Evolutionary conservation across 1,140 invertebrate species (phyloP).

Genomic region (Drosophila truncata): DNA sequence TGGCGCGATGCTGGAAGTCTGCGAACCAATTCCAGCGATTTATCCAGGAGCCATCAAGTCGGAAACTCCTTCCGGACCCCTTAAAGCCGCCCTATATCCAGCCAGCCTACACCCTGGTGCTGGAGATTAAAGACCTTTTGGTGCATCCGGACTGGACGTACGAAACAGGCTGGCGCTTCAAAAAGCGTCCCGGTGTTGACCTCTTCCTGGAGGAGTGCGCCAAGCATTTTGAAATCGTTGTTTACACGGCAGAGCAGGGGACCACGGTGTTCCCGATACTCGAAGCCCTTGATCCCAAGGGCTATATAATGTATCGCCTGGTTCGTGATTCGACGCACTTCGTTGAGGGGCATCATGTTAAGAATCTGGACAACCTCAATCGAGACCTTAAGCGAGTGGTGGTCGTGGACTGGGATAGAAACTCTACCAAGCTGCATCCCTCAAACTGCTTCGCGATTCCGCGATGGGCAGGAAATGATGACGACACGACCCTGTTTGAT

Average conservation of each 20-base stretch:
- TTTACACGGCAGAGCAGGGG: conserved; percentile 97
- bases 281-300: conserved; percentile 96
- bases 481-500: conserved; percentile 95
- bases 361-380: conserved; percentile 97
- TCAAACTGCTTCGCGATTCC: conserved; percentile 95
- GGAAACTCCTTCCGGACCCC: conserved; percentile 97
- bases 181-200: conserved; percentile 98
- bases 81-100: conserved; percentile 96
- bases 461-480: conserved; percentile 97
- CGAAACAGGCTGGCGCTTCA: conserved; percentile 93
- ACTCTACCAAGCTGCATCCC: conserved; percentile 94
- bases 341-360: conserved; percentile 97
- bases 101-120: conserved; percentile 97
- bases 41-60: conserved; percentile 97
- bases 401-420: conserved; percentile 97
- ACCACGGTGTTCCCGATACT: conserved; percentile 97
- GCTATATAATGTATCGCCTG: conserved; percentile 94
- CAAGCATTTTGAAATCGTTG: conserved; percentile 97
- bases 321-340: conserved; percentile 98
- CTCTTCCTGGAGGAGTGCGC: conserved; percentile 96
- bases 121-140: conserved; percentile 98
- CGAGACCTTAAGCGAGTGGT: conserved; percentile 98
- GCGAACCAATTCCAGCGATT: conserved; percentile 92
- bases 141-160: conserved; percentile 99
- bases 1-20: conserved; percentile 90